Percentiles rank a stretch among this genome's conserved stretches.
phyloP scores from a whole-genome alignment of 2,797 vertebrate genomes.

The Meda fulgida region DNA sequence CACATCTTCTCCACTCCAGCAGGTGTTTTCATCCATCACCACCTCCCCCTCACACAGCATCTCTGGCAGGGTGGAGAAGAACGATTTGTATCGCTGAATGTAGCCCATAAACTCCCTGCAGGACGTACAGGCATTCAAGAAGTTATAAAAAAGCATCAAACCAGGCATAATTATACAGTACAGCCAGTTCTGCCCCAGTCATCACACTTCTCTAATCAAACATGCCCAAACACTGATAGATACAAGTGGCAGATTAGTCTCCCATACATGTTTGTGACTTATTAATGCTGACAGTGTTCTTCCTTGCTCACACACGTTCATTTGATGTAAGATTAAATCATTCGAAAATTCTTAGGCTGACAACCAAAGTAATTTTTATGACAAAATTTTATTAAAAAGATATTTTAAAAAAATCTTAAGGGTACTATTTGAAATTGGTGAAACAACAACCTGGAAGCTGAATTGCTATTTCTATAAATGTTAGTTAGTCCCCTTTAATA shows the following conservation, averaged over 20 bases:
- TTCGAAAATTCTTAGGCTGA: constrained; percentile 8
- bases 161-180: constrained; percentile 29
- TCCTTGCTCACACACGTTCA: background rate
- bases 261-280: background rate
- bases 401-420: background rate
- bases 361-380: background rate
- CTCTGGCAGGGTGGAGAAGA: constrained; percentile 86
- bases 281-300: constrained; percentile 1
- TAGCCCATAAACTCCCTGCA: constrained; percentile 87
- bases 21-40: constrained; percentile 86
- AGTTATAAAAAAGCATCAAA: constrained; percentile 33
- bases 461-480: background rate
- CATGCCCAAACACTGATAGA: constrained; percentile 32
- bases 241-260: background rate
- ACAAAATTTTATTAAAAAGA: no score
- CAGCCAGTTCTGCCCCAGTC: constrained; percentile 23
- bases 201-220: constrained; percentile 14
- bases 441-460: background rate
- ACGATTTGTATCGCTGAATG: constrained; percentile 85
- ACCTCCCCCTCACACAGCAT: constrained; percentile 87
- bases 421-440: background rate
- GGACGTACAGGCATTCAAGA: constrained; percentile 38
- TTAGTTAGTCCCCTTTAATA: background rate
- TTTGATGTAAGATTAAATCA: constrained; percentile 23
- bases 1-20: constrained; percentile 89